A percentile compares a stretch with the other conserved stretches of the same genome.
Conservation (phyloP, 2,113 vertebrate genomes). For the Peromyscus polionotus region DNA sequence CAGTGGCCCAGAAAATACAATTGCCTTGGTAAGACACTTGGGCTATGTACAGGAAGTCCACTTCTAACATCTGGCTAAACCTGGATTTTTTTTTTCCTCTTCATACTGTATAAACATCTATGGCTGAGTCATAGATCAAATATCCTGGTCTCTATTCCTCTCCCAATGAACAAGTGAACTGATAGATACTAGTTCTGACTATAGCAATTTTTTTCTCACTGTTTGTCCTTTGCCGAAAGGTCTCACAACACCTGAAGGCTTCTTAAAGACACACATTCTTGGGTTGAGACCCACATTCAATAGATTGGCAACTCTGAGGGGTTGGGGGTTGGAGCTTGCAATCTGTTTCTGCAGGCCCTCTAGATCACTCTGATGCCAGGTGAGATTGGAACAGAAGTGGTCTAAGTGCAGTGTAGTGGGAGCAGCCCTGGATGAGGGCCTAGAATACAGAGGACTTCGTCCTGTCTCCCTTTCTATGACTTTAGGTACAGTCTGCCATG, state of each 20-base stretch:
- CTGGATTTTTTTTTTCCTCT: background rate
- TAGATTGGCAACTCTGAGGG: background rate
- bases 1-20: background rate
- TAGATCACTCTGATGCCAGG: background rate
- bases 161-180: background rate
- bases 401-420: background rate
- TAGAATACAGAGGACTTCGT: background rate
- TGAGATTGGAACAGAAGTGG: background rate
- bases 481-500: background rate
- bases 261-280: background rate
- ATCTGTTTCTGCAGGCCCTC: background rate
- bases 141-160: background rate
- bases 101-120: background rate
- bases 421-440: background rate
- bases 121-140: background rate
- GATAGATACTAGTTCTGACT: background rate
- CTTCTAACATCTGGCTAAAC: background rate
- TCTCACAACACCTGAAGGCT: background rate
- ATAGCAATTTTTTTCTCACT: background rate
- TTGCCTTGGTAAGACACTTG: background rate
- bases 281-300: background rate
- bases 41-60: background rate
- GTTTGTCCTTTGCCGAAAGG: background rate
- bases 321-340: background rate
- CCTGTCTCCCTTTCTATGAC: background rate